These are phyloP conservation scores for Leptinotarsa peninsularis DNA, from an alignment of 2,888 invertebrate genomes.

Conservation along the genomic window DNA sequence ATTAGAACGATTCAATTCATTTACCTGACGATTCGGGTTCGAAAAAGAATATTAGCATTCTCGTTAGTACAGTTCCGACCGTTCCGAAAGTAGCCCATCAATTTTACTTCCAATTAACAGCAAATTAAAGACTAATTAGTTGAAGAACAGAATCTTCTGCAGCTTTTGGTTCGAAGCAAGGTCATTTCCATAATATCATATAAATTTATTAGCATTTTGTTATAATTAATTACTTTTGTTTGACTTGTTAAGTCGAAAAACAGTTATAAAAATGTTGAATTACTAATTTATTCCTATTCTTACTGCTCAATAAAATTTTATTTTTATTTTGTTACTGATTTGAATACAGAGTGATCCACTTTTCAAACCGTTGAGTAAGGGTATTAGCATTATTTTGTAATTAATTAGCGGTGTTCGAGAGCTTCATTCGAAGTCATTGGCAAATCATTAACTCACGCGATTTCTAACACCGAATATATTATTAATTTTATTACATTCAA, in stretches of 20 bases:
- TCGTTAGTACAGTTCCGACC: constrained; percentile 17
- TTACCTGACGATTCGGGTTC: neutral
- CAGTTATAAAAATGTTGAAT: constrained; percentile 26
- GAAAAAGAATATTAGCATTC: constrained; percentile 2
- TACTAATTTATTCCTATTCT: constrained; percentile 30
- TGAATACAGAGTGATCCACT: constrained; percentile 20
- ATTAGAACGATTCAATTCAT: neutral
- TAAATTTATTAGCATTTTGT: constrained; percentile 38
- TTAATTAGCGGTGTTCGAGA: constrained; percentile 12
- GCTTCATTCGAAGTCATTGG: constrained; percentile 2
- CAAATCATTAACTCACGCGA: neutral
- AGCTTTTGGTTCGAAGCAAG: constrained; percentile 24
- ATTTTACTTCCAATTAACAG: constrained; percentile 49
- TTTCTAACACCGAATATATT: neutral
- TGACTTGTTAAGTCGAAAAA: constrained; percentile 29
- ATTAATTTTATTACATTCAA: neutral
- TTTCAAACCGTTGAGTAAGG: neutral
- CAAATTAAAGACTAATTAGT: constrained; percentile 56
- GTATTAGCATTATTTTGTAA: constrained; percentile 11
- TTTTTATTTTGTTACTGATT: neutral
- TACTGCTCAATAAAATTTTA: constrained; percentile 24
- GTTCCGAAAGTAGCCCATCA: constrained; percentile 45
- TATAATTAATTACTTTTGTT: constrained; percentile 36
- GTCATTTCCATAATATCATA: constrained; percentile 36
- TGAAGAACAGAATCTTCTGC: constrained; percentile 46